Conservation (phyloP, 2,113 vertebrate genomes). For the Xiphorhynchus elegans region DNA sequence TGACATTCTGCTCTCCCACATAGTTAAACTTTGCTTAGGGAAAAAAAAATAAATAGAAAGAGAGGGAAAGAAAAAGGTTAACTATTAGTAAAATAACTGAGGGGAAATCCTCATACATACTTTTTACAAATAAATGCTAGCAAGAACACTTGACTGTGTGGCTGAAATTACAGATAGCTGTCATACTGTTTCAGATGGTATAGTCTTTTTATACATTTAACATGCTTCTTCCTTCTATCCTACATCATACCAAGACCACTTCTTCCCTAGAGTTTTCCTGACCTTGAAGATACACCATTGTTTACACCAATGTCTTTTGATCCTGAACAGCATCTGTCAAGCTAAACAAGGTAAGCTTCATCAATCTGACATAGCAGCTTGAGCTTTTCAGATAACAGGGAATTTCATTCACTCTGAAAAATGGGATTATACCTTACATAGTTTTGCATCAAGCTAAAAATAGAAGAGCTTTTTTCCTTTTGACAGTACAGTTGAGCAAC, state of each 20-base stretch:
- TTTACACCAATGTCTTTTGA: constrained; percentile 26
- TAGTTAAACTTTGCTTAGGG: not conserved
- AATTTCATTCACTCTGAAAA: constrained; percentile 33
- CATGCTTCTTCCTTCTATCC: not conserved
- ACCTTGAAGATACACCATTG: not conserved
- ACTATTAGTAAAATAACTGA: not conserved
- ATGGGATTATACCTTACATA: constrained; percentile 29
- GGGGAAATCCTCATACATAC: not conserved
- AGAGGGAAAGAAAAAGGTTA: not conserved
- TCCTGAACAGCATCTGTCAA: constrained; percentile 13
- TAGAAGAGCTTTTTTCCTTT: constrained; percentile 12
- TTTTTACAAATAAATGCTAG: not conserved
- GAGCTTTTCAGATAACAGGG: not conserved
- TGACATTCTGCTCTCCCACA: not conserved
- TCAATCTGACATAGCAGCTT: constrained; percentile 12
- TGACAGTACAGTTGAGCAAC: not conserved
- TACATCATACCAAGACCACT: not conserved
- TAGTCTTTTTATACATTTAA: not conserved
- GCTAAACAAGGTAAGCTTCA: constrained; percentile 20
- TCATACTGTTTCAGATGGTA: not conserved
- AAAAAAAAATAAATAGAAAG: no score
- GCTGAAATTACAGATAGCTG: not conserved
- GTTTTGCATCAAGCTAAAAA: constrained; percentile 30
- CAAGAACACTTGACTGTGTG: not conserved
- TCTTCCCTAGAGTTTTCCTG: not conserved